phyloP scores from a whole-genome alignment of 2,797 vertebrate genomes.

The Brotula barbata region DNA sequence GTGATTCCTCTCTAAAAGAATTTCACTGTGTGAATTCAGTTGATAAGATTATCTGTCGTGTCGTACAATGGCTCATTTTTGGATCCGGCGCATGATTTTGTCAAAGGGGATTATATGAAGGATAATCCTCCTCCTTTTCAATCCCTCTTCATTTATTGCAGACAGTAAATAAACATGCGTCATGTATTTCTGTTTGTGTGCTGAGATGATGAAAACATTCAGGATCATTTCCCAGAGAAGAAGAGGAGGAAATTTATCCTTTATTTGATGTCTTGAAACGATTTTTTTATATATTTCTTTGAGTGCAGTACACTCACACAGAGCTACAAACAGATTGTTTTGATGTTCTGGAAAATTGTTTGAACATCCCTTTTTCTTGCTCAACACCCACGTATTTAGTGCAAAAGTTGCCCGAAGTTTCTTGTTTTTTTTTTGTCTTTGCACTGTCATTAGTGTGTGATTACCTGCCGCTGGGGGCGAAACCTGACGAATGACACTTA shows the following conservation, averaged over 20 bases:
- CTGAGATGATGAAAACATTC: constrained; percentile 16
- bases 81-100: constrained; percentile 45
- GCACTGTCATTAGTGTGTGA: constrained; percentile 13
- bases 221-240: neutral
- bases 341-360: constrained; percentile 1
- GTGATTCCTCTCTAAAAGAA: constrained; percentile 34
- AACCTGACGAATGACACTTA: constrained; percentile 18
- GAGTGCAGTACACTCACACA: neutral
- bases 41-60: constrained; percentile 46
- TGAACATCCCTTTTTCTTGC: neutral
- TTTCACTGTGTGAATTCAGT: constrained; percentile 36
- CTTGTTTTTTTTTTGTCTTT: constrained; percentile 15
- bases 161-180: constrained; percentile 26
- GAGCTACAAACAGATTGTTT: constrained; percentile 3
- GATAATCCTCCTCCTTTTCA: constrained; percentile 39
- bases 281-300: too few species aligned
- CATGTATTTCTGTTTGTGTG: constrained; percentile 15
- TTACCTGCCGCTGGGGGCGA: constrained; percentile 10
- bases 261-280: neutral
- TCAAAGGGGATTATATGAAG: constrained; percentile 53
- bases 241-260: neutral
- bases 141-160: constrained; percentile 28
- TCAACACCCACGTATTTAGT: neutral
- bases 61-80: constrained; percentile 55
- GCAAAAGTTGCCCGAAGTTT: neutral